Base-by-base conservation (phyloP, 2,113 vertebrate genomes). In the Mungos mungo region DNA sequence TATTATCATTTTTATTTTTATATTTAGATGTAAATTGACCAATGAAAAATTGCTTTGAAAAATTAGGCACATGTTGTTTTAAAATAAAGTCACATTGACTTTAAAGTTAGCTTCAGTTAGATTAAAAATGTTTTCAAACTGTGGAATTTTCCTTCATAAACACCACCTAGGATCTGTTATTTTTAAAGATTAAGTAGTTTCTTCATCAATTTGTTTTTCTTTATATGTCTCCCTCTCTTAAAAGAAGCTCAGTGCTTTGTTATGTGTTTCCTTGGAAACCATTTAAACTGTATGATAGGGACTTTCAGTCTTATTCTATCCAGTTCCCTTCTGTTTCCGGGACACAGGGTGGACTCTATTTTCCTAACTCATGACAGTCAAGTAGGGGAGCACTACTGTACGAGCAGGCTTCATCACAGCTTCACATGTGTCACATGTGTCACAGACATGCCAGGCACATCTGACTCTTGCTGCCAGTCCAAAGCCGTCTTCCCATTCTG, bases 1-100 rank as follows among this genome's bases (percentile, higher is more conserved):
- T 94, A 25, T 65, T 89, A 77, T 81, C 77, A 52, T 92, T 92
- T 83, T 19, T 23, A 90, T 57, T 93, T 85, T 92, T 77, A 10
- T 81, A 38, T 81, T 65, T n/a, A 79, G 21, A 33, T 89, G 38
- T 89, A 69, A 27, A 68, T 81, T 69, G 33, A 79, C 38, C 66
- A 65, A 66, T 1, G 38, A 52, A 82, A 76, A 11, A 23, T 77
- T 77, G 63, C 23, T 60, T 87, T 68, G 80, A 69, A 87, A 81
- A 83, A 69, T 71, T 72, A 76, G 33, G 41, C 81, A 54, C 15
- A 35, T 65, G 11, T 69, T 57, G 23, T 77, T 50, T 93, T 88
- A 71, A 71, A 92, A 89, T 72, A 96, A 87, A 68, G 65, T 79
- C 65, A 76, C 19, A 35, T 72, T 27, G 33, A 92, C 86, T 41